Evolutionary conservation across 1,140 invertebrate genomes (phyloP).

Genomic region (Leguminivora glycinivorella): DNA sequence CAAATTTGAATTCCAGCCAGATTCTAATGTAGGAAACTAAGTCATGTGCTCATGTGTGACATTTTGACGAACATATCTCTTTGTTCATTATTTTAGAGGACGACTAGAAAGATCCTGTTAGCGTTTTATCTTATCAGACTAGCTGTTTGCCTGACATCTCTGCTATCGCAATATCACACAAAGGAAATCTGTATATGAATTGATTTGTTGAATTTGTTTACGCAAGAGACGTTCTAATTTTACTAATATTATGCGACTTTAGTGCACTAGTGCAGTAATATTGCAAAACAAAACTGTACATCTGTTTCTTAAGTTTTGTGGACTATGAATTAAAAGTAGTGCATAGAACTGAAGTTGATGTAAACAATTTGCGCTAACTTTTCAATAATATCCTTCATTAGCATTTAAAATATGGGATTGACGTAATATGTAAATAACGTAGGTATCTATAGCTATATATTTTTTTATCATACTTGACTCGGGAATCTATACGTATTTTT

Average conservation of each 20-base stretch:
- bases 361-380: neutral
- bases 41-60: neutral
- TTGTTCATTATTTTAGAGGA: neutral
- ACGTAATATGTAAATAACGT: neutral
- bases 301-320: too few relatives aligned
- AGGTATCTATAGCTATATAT: neutral
- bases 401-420: slow-evolving; percentile 5
- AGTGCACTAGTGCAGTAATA: too few relatives aligned
- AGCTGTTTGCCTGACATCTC: neutral
- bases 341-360: too few relatives aligned
- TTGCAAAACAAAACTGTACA: too few relatives aligned
- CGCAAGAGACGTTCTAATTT: neutral
- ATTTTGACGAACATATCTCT: neutral
- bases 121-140: neutral
- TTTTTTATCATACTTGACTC: neutral
- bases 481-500: neutral
- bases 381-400: neutral
- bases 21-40: neutral
- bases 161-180: neutral
- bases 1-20: neutral
- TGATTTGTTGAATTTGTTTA: neutral
- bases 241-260: too few relatives aligned
- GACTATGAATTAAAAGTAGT: too few relatives aligned
- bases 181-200: neutral
- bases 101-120: neutral